Evolutionary conservation across 2,888 invertebrate species (phyloP), one percentile per base, ranked within the genome.

Genomic region (Plagiodera versicolora): DNA sequence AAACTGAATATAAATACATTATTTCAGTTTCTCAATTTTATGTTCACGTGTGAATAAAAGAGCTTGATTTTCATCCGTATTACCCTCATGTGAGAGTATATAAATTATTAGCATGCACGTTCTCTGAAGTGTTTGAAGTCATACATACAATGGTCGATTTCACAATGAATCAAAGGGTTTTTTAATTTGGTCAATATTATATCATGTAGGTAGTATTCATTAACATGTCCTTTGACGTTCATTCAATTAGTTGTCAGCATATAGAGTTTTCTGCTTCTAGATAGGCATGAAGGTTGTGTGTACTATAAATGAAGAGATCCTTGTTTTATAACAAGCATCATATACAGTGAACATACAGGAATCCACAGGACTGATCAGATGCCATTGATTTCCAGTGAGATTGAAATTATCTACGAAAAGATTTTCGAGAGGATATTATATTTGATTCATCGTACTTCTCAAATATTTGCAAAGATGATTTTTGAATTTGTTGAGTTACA

Each of bases 171-270:
- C 58, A 58, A 52, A 58, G 58, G 58, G 35, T 47, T 32, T 18
- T 45, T 39, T 18, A 17, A 49, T 35, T 57, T 19, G 28, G 44
- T 32, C 49, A 50, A 49, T 18, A 20, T 32, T 18, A 44, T 39
- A 45, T 46, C 32, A 46, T 46, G 46, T 18, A 58, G 46, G 48
- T 28, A 35, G 58, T 5, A 52, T 58, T 52, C 19, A 58, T 53
- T 52, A 58, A 30, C 47, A 47, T 52, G 39, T 52, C 44, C 57
- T 57, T 57, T 57, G 57, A 57, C 57, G 49, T 46, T 48, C 20
- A 57, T 57, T 57, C 49, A 58, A 58, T 58, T 58, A 58, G 51
- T 30, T 58, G 58, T 45, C 52, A 47, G 52, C 35, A 52, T 47
- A 58, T 35, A 51, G 45, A 20, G 32, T 47, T 20, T n/a, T 57